These are phyloP conservation scores for Callithrix jacchus DNA, from an alignment of 2,113 vertebrate species.

Conservation along the genomic window DNA sequence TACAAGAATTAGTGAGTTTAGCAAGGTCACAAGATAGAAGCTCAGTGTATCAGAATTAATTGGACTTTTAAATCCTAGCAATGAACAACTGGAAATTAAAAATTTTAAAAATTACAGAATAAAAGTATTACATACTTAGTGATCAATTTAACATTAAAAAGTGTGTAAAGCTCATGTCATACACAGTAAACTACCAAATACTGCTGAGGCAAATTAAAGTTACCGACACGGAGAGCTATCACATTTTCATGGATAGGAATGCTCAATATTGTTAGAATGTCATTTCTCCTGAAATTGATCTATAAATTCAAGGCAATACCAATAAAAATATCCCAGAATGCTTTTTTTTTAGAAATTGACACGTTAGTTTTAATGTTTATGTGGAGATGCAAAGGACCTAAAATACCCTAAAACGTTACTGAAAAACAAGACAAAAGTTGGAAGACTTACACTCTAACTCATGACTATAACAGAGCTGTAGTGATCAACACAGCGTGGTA, in stretches of 20 bases:
- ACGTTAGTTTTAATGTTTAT: background rate
- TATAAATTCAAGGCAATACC: background rate
- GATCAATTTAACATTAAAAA: background rate
- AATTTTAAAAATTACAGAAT: background rate
- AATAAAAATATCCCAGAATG: background rate
- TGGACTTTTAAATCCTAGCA: background rate
- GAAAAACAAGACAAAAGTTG: background rate
- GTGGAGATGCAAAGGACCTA: background rate
- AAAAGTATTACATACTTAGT: background rate
- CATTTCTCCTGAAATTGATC: background rate
- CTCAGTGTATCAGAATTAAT: background rate
- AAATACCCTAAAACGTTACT: background rate
- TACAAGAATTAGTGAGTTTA: background rate
- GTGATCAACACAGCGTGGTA: fast-evolving
- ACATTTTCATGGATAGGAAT: background rate
- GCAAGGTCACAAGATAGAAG: background rate
- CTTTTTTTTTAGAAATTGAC: background rate
- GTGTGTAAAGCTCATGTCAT: background rate
- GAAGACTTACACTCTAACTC: background rate
- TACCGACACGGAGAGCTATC: background rate
- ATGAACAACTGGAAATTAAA: background rate
- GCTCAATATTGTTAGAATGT: background rate
- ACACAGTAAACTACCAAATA: background rate
- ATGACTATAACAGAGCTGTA: background rate
- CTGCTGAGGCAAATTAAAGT: background rate